Evolutionary conservation across 2,888 invertebrate species (phyloP).

Genomic region (Erebia epiphron): DNA sequence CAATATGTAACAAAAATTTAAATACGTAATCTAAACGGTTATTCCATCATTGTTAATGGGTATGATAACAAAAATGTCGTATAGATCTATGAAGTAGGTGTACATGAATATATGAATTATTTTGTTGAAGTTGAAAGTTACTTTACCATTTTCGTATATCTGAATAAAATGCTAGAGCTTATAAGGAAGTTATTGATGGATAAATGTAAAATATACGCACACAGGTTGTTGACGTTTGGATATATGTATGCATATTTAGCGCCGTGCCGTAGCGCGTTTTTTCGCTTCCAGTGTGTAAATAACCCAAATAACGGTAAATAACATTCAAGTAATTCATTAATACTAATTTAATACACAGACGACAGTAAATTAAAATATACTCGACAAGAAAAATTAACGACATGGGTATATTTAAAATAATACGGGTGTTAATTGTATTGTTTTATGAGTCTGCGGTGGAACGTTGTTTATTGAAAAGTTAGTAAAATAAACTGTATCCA

Average conservation of each 20-base stretch:
- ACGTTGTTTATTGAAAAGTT: conserved; percentile 34
- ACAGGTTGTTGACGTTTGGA: conserved; percentile 34
- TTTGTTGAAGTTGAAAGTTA: conserved; percentile 5
- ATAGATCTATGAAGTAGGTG: neutral
- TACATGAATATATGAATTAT: conserved; percentile 3
- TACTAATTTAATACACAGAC: neutral
- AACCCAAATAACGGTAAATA: conserved; percentile 14
- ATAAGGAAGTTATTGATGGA: conserved; percentile 12
- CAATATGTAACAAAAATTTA: neutral
- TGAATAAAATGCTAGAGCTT: neutral
- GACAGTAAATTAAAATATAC: conserved; percentile 9
- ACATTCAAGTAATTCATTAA: neutral
- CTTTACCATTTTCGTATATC: conserved; percentile 8
- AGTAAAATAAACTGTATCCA: conserved; percentile 31
- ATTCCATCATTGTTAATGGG: neutral
- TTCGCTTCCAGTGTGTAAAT: conserved; percentile 36
- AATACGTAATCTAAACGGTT: neutral
- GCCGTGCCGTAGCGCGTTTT: conserved; percentile 13
- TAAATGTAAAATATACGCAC: conserved; percentile 16
- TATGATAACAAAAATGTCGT: conserved; percentile 3
- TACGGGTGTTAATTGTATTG: conserved; percentile 33
- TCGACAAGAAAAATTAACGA: conserved; percentile 18
- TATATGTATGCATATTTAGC: conserved; percentile 21
- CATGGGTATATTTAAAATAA: conserved; percentile 17
- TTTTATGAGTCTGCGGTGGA: conserved; percentile 28